Conservation (phyloP, 2,113 vertebrate genomes). For the Bubo blakistoni region DNA sequence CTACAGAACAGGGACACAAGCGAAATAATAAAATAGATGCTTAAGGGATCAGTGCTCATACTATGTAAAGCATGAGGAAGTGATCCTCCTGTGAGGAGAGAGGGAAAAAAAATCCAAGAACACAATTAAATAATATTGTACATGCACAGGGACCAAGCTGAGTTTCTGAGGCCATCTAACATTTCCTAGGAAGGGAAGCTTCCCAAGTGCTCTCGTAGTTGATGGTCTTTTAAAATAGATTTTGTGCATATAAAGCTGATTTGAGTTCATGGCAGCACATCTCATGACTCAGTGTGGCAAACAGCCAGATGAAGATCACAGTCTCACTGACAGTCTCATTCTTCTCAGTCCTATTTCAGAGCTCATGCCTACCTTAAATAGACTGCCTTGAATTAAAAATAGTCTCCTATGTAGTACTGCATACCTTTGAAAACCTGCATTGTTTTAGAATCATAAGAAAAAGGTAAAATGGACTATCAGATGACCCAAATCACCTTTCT, state of each 20-base stretch:
- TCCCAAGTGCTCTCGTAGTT: neutral
- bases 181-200: neutral
- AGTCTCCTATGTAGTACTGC: neutral
- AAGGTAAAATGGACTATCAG: neutral
- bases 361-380: neutral
- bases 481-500: neutral
- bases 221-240: neutral
- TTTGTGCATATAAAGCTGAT: neutral
- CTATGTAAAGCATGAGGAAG: neutral
- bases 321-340: neutral
- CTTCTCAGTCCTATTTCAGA: conserved; percentile 33
- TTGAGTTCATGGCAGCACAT: neutral
- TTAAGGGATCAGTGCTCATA: neutral
- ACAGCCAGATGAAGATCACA: neutral
- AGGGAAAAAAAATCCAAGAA: neutral
- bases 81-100: neutral
- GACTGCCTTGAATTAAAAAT: neutral
- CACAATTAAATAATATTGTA: neutral
- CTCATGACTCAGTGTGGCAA: neutral
- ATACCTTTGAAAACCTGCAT: neutral
- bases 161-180: neutral
- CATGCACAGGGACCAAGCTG: neutral
- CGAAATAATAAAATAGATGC: neutral
- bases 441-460: neutral
- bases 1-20: neutral